These are phyloP conservation scores for Bombus turneri DNA, from an alignment of 1,140 invertebrate genomes.

Conservation along the genomic window DNA sequence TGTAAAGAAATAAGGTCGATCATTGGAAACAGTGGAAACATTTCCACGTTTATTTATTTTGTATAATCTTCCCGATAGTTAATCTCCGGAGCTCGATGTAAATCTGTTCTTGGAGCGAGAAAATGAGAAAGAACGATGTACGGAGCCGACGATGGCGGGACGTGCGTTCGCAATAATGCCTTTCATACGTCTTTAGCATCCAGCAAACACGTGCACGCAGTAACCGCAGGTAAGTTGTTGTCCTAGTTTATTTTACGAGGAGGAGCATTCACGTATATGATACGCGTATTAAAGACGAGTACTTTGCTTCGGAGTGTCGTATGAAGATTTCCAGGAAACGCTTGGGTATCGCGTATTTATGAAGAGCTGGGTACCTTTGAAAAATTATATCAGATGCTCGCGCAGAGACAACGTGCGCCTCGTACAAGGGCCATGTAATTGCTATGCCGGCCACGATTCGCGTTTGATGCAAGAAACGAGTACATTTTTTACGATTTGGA, in stretches of 20 bases:
- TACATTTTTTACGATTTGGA: not conserved
- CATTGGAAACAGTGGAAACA: not conserved
- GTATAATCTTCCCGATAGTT: not conserved
- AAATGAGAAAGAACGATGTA: slow-evolving; percentile 36
- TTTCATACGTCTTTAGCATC: slow-evolving; percentile 28
- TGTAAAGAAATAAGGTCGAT: not conserved
- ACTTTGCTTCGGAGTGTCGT: slow-evolving; percentile 2
- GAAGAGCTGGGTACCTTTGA: not conserved
- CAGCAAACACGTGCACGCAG: slow-evolving; percentile 34
- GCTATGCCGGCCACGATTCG: not conserved
- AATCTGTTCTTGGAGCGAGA: slow-evolving; percentile 17
- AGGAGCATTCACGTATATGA: slow-evolving; percentile 29
- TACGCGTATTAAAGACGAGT: slow-evolving; percentile 34
- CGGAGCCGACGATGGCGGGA: not conserved
- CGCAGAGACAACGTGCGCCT: not conserved
- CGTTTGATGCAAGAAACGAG: not conserved
- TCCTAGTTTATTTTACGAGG: slow-evolving; percentile 56
- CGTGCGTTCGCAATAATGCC: slow-evolving; percentile 25
- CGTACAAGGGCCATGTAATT: not conserved
- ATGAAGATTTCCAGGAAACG: slow-evolving; percentile 27
- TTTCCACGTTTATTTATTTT: slow-evolving; percentile 7
- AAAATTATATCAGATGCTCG: not conserved
- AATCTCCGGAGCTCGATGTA: not conserved
- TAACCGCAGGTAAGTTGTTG: slow-evolving; percentile 52
- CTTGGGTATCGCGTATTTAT: slow-evolving; percentile 21